These are phyloP conservation scores for Lottia gigantea DNA, from an alignment of 2,888 invertebrate species.

Conservation along the genomic window DNA sequence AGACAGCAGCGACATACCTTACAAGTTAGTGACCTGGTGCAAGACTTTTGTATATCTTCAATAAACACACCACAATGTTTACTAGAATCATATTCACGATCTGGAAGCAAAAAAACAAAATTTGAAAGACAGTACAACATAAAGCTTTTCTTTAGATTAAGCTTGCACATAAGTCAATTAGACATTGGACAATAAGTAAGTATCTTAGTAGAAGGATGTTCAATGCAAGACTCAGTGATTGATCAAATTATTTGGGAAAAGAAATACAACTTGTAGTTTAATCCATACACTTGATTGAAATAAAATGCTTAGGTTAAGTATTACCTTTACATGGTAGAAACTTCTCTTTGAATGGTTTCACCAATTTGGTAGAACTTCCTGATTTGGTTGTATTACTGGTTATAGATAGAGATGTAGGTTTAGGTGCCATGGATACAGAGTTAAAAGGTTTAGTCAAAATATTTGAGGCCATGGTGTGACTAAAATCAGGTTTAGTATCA, in stretches of 20 bases:
- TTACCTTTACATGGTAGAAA: conserved; percentile 58
- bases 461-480: conserved; percentile 10
- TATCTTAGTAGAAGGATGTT: neutral
- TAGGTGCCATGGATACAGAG: too few species aligned
- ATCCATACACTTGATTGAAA: conserved; percentile 2
- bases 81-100: conserved; percentile 83
- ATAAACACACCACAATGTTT: conserved; percentile 84
- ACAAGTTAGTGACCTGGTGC: conserved; percentile 82
- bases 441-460: too few species aligned
- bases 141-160: neutral
- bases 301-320: neutral
- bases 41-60: conserved; percentile 77
- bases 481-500: conserved; percentile 20
- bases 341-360: conserved; percentile 30
- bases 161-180: neutral
- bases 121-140: neutral
- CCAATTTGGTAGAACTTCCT: too few species aligned
- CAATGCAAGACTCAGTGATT: neutral
- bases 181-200: neutral
- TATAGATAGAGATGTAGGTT: too few species aligned
- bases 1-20: conserved; percentile 60
- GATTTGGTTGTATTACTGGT: too few species aligned
- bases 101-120: conserved; percentile 48
- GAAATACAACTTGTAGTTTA: conserved; percentile 25
- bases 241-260: conserved; percentile 9